These are phyloP conservation scores for Trichopoda pennipes DNA, from an alignment of 2,888 invertebrate species.

Conservation along the genomic window DNA sequence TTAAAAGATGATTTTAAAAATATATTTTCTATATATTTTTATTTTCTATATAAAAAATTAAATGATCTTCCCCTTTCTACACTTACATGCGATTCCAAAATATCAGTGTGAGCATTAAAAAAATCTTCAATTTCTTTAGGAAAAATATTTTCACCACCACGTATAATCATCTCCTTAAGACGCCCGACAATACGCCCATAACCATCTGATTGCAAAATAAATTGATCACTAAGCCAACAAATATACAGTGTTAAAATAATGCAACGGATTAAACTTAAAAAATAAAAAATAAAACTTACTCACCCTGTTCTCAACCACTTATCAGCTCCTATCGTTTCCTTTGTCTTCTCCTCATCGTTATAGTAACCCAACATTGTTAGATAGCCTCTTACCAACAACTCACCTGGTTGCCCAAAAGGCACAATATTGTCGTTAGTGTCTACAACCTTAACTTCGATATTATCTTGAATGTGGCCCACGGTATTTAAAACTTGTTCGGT, in stretches of 20 bases:
- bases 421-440: slow-evolving; percentile 84
- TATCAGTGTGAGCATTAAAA: slow-evolving; percentile 85
- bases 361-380: slow-evolving; percentile 88
- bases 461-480: slow-evolving; percentile 83
- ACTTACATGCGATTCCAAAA: slow-evolving; percentile 86
- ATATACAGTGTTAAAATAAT: background rate
- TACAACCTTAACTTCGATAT: slow-evolving; percentile 84
- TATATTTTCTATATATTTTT: background rate
- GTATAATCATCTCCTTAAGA: slow-evolving; percentile 88
- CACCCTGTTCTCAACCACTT: slow-evolving; percentile 90
- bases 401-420: slow-evolving; percentile 86
- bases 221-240: slow-evolving; percentile 80
- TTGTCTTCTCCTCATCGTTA: slow-evolving; percentile 87
- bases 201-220: slow-evolving; percentile 85
- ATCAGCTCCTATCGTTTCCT: slow-evolving; percentile 84
- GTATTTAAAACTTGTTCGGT: slow-evolving; percentile 81
- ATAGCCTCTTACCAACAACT: slow-evolving; percentile 88
- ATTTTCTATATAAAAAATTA: background rate
- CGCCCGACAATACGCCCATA: slow-evolving; percentile 87
- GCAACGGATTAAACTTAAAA: background rate
- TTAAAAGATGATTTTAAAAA: background rate
- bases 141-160: slow-evolving; percentile 91
- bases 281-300: slow-evolving; percentile 20
- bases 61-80: background rate
- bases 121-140: slow-evolving; percentile 90